A percentile compares a stretch with the other conserved stretches of the same genome.
Conservation (phyloP, 2,797 vertebrate genomes). For the Crenuchus spilurus region DNA sequence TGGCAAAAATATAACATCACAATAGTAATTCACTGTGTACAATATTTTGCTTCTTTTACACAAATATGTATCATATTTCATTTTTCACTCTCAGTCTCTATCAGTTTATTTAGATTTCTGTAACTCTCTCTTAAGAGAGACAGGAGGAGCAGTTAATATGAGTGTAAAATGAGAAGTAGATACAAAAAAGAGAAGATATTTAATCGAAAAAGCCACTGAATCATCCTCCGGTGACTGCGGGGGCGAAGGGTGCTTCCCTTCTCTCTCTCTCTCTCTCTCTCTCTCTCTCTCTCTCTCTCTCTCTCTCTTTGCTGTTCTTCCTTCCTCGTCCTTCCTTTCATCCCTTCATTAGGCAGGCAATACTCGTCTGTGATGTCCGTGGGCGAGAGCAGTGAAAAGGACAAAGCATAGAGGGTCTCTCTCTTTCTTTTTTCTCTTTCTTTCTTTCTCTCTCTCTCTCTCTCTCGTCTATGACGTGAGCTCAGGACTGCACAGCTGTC, state of each 20-base stretch:
- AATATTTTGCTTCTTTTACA: too few relatives aligned
- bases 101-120: too few relatives aligned
- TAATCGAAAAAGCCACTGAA: conserved; percentile 25
- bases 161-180: background rate
- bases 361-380: conserved; percentile 12
- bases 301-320: conserved; percentile 28
- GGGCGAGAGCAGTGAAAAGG: conserved; percentile 19
- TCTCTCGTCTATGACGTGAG: conserved; percentile 3
- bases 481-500: background rate
- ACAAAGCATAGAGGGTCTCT: conserved; percentile 35
- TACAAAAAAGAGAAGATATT: conserved; percentile 8
- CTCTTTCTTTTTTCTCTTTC: background rate
- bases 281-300: conserved; percentile 19
- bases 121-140: too few relatives aligned
- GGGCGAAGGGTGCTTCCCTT: conserved; percentile 50
- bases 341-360: conserved; percentile 50
- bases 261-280: conserved; percentile 10
- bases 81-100: too few relatives aligned
- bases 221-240: conserved; percentile 39
- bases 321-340: conserved; percentile 36
- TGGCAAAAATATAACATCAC: too few relatives aligned
- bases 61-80: too few relatives aligned
- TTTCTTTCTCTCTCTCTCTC: conserved; percentile 18
- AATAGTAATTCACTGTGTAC: too few relatives aligned
- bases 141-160: background rate